phyloP scores from a whole-genome alignment of 2,797 vertebrate species.

The Glyptemys insculpta region DNA sequence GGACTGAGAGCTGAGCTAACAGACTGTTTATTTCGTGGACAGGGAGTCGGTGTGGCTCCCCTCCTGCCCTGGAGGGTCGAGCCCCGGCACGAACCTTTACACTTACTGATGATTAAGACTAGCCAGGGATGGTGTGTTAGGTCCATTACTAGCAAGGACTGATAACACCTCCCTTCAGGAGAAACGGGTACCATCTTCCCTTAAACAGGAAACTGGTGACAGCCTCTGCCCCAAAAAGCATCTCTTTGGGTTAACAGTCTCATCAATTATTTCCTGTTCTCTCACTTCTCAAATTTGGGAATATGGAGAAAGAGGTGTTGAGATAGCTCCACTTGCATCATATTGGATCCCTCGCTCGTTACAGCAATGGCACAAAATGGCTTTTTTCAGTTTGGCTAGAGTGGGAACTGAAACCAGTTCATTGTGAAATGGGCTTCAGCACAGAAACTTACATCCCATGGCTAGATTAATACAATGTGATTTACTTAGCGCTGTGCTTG shows the following conservation, averaged over 20 bases:
- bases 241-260: not conserved
- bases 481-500: not conserved
- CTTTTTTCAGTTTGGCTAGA: not conserved
- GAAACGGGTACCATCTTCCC: not conserved
- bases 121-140: not conserved
- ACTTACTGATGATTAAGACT: not conserved
- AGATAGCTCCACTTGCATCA: not conserved
- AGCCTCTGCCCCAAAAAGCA: not conserved
- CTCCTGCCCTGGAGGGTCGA: too few species aligned
- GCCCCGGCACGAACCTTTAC: too few species aligned
- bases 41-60: too few species aligned
- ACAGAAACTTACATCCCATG: not conserved
- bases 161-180: not conserved
- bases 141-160: not conserved
- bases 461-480: not conserved
- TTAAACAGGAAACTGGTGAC: too few species aligned
- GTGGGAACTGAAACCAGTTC: not conserved
- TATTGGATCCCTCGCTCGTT: not conserved
- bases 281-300: rapidly evolving
- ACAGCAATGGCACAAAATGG: not conserved
- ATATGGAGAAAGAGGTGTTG: not conserved
- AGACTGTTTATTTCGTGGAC: too few species aligned
- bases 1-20: too few species aligned
- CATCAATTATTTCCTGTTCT: not conserved
- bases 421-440: not conserved